phyloP scores from a whole-genome alignment of 2,797 vertebrate species.

The Paramormyrops hopkinsi region DNA sequence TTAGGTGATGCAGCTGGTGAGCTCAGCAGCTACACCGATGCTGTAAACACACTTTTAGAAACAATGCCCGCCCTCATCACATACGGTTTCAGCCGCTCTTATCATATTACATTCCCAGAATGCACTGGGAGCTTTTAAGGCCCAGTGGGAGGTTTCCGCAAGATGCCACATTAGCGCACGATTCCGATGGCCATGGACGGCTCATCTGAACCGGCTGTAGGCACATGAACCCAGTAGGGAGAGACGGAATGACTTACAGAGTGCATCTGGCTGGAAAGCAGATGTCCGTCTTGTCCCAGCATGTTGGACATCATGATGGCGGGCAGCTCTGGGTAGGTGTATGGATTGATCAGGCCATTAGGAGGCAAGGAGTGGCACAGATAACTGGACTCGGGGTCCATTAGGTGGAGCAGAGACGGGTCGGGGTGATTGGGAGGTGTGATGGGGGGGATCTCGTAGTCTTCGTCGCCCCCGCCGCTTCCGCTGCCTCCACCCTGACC shows the following conservation, averaged over 20 bases:
- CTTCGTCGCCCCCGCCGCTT: constrained; percentile 76
- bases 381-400: constrained; percentile 91
- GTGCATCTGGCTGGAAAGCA: constrained; percentile 89
- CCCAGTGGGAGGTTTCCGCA: not conserved
- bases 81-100: not conserved
- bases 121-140: not conserved
- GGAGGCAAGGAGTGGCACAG: constrained; percentile 90
- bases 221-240: not conserved
- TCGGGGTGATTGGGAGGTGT: constrained; percentile 94
- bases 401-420: constrained; percentile 87
- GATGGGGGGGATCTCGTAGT: constrained; percentile 98
- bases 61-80: not conserved
- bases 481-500: constrained; percentile 50
- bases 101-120: not conserved
- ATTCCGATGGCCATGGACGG: not conserved
- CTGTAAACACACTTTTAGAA: not conserved
- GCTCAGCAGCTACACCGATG: not conserved
- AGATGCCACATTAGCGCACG: not conserved
- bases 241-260: constrained; percentile 73
- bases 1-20: not conserved
- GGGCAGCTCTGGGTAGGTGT: constrained; percentile 92
- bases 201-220: not conserved
- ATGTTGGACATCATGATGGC: constrained; percentile 99
- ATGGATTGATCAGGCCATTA: constrained; percentile 90
- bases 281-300: constrained; percentile 90